Evolutionary conservation across 2,113 vertebrate genomes (phyloP).

Genomic region (Mus spicilegus): DNA sequence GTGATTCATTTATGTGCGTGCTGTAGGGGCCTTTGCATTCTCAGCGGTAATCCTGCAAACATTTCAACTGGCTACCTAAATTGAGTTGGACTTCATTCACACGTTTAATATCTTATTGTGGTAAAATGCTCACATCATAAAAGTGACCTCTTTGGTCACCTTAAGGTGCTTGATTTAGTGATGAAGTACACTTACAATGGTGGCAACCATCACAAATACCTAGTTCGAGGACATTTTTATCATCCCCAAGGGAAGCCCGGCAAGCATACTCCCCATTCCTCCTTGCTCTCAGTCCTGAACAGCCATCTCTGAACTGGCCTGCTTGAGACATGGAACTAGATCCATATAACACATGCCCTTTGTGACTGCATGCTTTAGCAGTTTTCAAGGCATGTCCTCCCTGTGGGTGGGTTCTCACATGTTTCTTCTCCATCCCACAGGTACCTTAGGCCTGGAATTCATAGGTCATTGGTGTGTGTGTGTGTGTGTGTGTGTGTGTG

Average conservation of each 20-base stretch:
- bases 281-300: not conserved
- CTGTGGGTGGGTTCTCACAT: not conserved
- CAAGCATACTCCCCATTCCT: not conserved
- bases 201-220: not conserved
- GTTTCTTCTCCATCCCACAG: not conserved
- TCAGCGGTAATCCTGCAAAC: not conserved
- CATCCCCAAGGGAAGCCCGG: not conserved
- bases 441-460: not conserved
- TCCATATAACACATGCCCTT: not conserved
- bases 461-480: not conserved
- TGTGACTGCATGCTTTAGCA: not conserved
- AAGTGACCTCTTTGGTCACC: conserved; percentile 8
- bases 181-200: not conserved
- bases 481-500: not conserved
- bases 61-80: not conserved
- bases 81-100: not conserved
- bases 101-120: not conserved
- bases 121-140: not conserved
- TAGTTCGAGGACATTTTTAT: conserved; percentile 1
- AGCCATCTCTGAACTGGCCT: not conserved
- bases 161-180: not conserved
- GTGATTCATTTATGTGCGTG: not conserved
- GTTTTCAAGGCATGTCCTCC: not conserved
- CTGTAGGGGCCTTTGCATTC: not conserved
- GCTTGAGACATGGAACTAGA: not conserved